Evolutionary conservation across 2,113 vertebrate genomes (phyloP).

Genomic region (Trichechus manatus): DNA sequence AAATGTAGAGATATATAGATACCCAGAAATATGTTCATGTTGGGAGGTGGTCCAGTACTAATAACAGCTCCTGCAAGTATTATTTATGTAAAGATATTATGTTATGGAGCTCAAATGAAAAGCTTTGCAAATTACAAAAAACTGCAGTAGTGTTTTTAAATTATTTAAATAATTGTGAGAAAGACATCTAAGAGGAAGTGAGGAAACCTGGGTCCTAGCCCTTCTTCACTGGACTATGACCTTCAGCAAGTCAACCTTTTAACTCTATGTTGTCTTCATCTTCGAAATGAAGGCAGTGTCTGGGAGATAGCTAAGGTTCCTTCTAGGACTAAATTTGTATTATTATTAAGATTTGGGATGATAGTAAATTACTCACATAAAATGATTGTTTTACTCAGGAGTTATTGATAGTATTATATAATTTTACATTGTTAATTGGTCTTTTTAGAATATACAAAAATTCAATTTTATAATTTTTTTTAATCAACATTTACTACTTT

Average conservation of each 20-base stretch:
- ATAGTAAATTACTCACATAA: conserved; percentile 1
- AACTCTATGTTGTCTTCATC: background rate
- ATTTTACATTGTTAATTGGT: background rate
- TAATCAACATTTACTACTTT: background rate
- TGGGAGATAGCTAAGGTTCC: background rate
- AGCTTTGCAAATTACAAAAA: background rate
- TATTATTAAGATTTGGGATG: conserved; percentile 51
- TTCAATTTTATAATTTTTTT: background rate
- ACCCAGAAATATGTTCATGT: background rate
- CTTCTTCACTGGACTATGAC: background rate
- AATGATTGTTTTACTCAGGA: conserved; percentile 36
- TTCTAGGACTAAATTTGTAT: background rate
- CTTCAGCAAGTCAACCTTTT: conserved; percentile 13
- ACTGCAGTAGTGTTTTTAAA: background rate
- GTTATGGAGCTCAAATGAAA: background rate
- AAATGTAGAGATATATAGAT: background rate
- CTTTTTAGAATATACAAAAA: conserved; percentile 18
- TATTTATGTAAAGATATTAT: conserved; percentile 31
- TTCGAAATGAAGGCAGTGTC: background rate
- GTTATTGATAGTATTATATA: conserved; percentile 26
- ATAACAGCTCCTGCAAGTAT: background rate
- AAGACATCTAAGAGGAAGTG: background rate
- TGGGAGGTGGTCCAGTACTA: background rate
- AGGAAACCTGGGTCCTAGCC: background rate
- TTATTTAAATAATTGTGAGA: conserved; percentile 47